A percentile compares a stretch with the other conserved stretches of the same genome.
phyloP scores from a whole-genome alignment of 2,888 invertebrate species.

The Aphodius sticticus region DNA sequence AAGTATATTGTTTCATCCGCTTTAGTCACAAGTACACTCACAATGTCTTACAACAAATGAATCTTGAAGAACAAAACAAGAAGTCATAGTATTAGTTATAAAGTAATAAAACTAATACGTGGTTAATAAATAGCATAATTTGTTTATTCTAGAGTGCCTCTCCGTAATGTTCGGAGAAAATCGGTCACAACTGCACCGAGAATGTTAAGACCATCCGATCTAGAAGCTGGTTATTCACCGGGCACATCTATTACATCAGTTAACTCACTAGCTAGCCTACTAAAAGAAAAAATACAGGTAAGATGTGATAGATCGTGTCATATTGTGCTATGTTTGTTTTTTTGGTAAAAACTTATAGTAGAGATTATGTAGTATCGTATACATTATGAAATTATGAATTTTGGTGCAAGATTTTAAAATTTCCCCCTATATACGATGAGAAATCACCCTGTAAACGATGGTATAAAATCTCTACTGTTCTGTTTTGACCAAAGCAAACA shows the following conservation, averaged over 20 bases:
- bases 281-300: constrained; percentile 85
- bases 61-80: too few species aligned
- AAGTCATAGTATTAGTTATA: too few species aligned
- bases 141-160: constrained; percentile 34
- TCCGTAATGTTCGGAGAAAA: constrained; percentile 70
- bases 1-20: background rate
- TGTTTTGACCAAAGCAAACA: too few species aligned
- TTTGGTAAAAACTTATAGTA: too few species aligned
- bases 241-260: constrained; percentile 84
- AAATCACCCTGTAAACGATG: too few species aligned
- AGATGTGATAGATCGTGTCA: constrained; percentile 36
- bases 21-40: background rate
- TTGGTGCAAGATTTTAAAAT: too few species aligned
- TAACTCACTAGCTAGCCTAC: constrained; percentile 83
- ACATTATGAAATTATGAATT: too few species aligned
- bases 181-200: constrained; percentile 68
- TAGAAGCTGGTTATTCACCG: constrained; percentile 69
- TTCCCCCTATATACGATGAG: too few species aligned
- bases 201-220: constrained; percentile 63
- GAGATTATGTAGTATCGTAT: too few species aligned
- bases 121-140: background rate
- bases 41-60: background rate
- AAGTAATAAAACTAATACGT: too few species aligned
- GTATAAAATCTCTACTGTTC: too few species aligned
- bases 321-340: background rate